Conservation (phyloP, 2,797 vertebrate genomes). For the Schizopygopsis pylzovi region DNA sequence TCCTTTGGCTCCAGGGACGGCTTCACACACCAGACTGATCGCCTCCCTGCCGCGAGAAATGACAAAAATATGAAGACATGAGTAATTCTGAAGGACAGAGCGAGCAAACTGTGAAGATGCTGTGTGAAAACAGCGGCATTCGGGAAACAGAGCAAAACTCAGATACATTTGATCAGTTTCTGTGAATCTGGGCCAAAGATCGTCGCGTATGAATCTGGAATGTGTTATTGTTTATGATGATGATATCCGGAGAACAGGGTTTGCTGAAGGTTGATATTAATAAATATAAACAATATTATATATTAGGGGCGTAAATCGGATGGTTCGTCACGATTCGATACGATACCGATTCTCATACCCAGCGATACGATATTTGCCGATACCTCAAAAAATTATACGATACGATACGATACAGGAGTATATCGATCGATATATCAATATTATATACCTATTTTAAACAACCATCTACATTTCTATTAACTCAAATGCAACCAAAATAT, state of each 20-base stretch:
- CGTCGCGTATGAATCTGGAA: background rate
- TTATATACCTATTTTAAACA: no score
- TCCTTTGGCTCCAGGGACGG: slow-evolving; percentile 92
- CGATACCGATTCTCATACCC: no score
- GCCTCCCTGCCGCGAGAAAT: slow-evolving; percentile 84
- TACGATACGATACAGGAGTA: no score
- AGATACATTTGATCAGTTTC: background rate
- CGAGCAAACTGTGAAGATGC: background rate
- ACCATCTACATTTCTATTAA: no score
- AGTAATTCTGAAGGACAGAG: slow-evolving; percentile 19
- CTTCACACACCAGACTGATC: slow-evolving; percentile 95
- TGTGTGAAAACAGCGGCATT: background rate
- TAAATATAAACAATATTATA: background rate
- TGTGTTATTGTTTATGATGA: background rate
- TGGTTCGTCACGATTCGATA: no score
- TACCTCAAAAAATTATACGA: no score
- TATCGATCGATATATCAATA: no score
- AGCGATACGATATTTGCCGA: no score
- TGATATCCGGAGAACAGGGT: background rate
- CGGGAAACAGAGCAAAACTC: background rate
- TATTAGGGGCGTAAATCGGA: no score
- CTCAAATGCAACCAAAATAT: no score
- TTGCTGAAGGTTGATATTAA: background rate
- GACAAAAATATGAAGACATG: slow-evolving; percentile 6
- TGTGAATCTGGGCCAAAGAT: background rate